phyloP scores from a whole-genome alignment of 2,113 vertebrate genomes.

The Etia nguti region DNA sequence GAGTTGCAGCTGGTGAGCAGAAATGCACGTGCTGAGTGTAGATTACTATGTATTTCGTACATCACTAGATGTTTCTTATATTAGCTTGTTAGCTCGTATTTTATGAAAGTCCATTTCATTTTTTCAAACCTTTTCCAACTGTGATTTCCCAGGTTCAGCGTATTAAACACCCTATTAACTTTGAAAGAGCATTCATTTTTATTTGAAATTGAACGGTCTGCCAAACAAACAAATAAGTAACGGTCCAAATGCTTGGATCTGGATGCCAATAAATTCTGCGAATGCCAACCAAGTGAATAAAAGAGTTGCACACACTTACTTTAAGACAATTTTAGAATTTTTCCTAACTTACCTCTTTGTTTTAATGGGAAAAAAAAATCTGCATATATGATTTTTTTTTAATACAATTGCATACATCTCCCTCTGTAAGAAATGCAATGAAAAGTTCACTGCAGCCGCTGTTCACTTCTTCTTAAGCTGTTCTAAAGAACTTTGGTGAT shows the following conservation, averaged over 20 bases:
- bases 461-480: accelerated
- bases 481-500: background rate
- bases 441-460: background rate
- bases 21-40: background rate
- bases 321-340: background rate
- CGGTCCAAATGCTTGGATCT: background rate
- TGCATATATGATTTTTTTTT: background rate
- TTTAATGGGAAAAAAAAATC: background rate
- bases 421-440: background rate
- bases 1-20: background rate
- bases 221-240: background rate
- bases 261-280: background rate
- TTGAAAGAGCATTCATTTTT: background rate
- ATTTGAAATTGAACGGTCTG: background rate
- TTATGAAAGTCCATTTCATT: background rate
- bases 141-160: background rate
- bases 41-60: background rate
- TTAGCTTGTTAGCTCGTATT: background rate
- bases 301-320: background rate
- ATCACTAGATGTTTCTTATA: background rate
- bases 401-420: background rate
- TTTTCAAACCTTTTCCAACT: background rate
- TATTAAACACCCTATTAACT: background rate
- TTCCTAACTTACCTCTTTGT: background rate
- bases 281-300: background rate